phyloP scores from a whole-genome alignment of 2,113 vertebrate genomes.

The Noctilio leporinus region DNA sequence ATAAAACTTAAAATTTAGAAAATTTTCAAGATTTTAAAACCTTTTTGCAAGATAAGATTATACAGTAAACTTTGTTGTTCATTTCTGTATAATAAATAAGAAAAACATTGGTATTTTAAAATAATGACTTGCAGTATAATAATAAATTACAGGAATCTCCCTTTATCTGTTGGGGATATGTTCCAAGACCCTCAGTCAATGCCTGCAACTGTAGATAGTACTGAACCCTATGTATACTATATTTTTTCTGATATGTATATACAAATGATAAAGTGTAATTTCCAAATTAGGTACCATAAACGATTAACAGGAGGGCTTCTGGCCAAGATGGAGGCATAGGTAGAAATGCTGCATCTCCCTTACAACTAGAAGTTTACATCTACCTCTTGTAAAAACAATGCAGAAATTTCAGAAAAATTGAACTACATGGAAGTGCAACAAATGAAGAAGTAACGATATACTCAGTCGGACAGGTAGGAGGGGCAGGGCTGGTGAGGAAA shows the following conservation, averaged over 20 bases:
- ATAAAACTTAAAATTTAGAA: background rate
- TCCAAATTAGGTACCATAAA: background rate
- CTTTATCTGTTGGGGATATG: background rate
- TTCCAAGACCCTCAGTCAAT: background rate
- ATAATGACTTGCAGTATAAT: background rate
- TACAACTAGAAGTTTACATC: too few relatives aligned
- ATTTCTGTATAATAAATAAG: background rate
- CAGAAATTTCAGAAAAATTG: too few relatives aligned
- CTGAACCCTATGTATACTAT: background rate
- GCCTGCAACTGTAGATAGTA: background rate
- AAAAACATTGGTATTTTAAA: background rate
- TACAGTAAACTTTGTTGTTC: background rate
- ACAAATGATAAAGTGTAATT: background rate
- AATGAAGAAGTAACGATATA: too few relatives aligned
- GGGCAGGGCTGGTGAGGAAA: too few relatives aligned
- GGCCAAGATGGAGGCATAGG: too few relatives aligned
- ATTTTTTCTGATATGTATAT: background rate
- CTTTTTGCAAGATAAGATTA: background rate
- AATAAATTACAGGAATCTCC: too few relatives aligned
- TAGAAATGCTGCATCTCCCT: too few relatives aligned
- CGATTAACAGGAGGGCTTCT: background rate
- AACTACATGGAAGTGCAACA: too few relatives aligned
- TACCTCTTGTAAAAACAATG: too few relatives aligned
- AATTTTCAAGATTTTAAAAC: background rate
- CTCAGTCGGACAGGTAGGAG: too few relatives aligned